Evolutionary conservation across 2,113 vertebrate species (phyloP), one percentile per base, ranked within the genome.

Genomic region (Onychostoma macrolepis): DNA sequence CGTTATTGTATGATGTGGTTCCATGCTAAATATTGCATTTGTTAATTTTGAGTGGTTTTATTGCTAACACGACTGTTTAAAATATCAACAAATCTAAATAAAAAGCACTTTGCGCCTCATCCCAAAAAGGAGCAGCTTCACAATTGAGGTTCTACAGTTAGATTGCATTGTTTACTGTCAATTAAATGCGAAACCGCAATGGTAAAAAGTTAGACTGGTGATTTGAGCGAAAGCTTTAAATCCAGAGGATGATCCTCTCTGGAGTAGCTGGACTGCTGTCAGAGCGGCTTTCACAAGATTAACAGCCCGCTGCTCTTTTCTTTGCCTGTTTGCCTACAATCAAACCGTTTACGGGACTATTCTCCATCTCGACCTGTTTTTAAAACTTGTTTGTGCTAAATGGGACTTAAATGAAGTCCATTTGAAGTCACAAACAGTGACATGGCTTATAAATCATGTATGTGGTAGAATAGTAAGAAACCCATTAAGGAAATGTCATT

Each of bases 221-320:
- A 9, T 76, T 79, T 69, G 38, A 58, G 30, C 10, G 41, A 83
- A 71, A 21, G 56, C 79, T 43, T 85, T 80, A 85, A 86, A 79
- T 63, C 84, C 17, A 12, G 50, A 83, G 90, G 92, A 93, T 94
- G 92, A 94, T 93, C 92, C 90, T 87, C 48, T 89, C 88, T 76
- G 80, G 87, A 89, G 90, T 90, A 75, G 91, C 91, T 83, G 91
- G 88, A 89, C 89, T 92, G 89, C 88, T 91, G 91, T 90, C 53
- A 63, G 89, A 85, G 89, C 87, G 93, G 94, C 95, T 95, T 95
- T 93, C 89, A 77, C 87, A 83, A 94, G 95, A 95, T 95, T 94
- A 95, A 91, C 89, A 53, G 75, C 82, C 86, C 90, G 90, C 94
- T 94, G 93, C 94, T 94, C 89, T 92, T 94, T 93, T 94, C 87